Evolutionary conservation across 2,888 invertebrate species (phyloP).

Genomic region (Neria commutata): DNA sequence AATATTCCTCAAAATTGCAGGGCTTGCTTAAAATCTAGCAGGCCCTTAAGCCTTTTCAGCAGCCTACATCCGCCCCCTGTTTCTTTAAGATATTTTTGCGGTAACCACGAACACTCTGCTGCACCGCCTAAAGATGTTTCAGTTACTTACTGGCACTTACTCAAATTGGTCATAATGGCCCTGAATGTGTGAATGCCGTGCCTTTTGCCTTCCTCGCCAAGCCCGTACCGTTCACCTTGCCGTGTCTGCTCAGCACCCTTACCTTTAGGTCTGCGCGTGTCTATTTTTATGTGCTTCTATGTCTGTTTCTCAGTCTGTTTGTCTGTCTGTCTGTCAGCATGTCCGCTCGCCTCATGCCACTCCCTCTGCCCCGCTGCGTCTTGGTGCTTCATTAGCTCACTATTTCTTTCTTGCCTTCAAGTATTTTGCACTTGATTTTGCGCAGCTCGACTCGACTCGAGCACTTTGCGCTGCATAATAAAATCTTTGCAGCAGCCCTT

Average conservation of each 20-base stretch:
- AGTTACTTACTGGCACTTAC: too few species aligned
- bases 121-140: too few species aligned
- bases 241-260: conserved; percentile 19
- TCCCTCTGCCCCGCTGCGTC: neutral
- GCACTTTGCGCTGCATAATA: conserved; percentile 32
- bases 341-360: neutral
- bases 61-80: too few species aligned
- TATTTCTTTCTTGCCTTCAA: neutral
- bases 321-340: neutral
- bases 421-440: conserved; percentile 41
- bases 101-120: too few species aligned
- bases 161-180: too few species aligned
- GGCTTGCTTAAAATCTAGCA: too few species aligned
- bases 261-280: conserved; percentile 41
- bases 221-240: too few species aligned
- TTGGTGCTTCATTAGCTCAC: conserved; percentile 4
- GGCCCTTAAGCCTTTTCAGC: too few species aligned
- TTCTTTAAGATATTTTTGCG: too few species aligned
- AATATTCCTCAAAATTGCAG: too few species aligned
- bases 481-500: conserved; percentile 26
- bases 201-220: too few species aligned
- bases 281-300: conserved; percentile 23
- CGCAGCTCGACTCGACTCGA: conserved; percentile 28
- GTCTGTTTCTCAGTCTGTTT: neutral
- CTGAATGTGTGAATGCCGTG: too few species aligned